Evolutionary conservation across 2,113 vertebrate genomes (phyloP).

Genomic region (human (Homo sapiens)): GRCh38 chr16:25677001-25677500

Average conservation of each 20-base stretch:
- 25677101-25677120: background rate
- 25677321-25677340: slow-evolving; percentile 58
- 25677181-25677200: background rate
- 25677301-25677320: background rate
- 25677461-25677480: slow-evolving; percentile 54
- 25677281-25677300: background rate
- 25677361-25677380: slow-evolving; percentile 51
- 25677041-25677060: background rate
- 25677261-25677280: background rate
- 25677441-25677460: slow-evolving; percentile 66
- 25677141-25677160: background rate
- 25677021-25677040: background rate
- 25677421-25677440: slow-evolving; percentile 11
- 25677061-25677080: background rate
- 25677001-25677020: background rate
- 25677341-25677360: slow-evolving; percentile 9
- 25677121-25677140: background rate
- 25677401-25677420: slow-evolving; percentile 35
- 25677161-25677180: background rate
- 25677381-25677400: slow-evolving; percentile 42
- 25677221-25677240: background rate
- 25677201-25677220: background rate
- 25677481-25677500: slow-evolving; percentile 44
- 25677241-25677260: accelerated
- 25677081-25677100: background rate